Evolutionary conservation across 2,888 invertebrate genomes (phyloP).

Genomic region (Eupithecia subumbrata): DNA sequence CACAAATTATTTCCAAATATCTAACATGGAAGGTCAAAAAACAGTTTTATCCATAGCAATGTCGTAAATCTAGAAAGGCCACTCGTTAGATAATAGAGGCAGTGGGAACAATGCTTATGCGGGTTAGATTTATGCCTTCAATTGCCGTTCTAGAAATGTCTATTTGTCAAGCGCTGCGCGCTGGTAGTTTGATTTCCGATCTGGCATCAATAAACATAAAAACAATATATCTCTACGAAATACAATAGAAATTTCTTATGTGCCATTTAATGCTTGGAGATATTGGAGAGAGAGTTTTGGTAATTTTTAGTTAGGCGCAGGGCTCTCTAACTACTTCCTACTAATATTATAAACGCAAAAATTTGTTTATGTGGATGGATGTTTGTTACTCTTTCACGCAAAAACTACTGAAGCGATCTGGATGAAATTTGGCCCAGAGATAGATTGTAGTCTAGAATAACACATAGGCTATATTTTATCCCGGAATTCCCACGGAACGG

Average conservation of each 20-base stretch:
- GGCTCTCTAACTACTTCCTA: no score
- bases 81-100: constrained; percentile 36
- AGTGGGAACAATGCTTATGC: constrained; percentile 34
- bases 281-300: no score
- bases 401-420: no score
- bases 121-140: constrained; percentile 36
- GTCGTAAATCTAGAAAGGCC: constrained; percentile 40
- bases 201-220: neutral
- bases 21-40: constrained; percentile 40
- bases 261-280: neutral
- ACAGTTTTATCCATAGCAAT: constrained; percentile 40
- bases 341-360: no score
- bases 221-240: neutral
- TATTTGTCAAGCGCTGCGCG: neutral
- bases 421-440: no score
- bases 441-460: no score
- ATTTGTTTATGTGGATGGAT: no score
- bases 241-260: neutral
- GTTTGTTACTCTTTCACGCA: no score
- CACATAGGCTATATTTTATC: no score
- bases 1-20: constrained; percentile 7
- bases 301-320: neutral
- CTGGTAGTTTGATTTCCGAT: neutral
- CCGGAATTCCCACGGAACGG: no score
- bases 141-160: constrained; percentile 2